phyloP scores from a whole-genome alignment of 2,797 vertebrate genomes.

The Tolypeutes matacus region DNA sequence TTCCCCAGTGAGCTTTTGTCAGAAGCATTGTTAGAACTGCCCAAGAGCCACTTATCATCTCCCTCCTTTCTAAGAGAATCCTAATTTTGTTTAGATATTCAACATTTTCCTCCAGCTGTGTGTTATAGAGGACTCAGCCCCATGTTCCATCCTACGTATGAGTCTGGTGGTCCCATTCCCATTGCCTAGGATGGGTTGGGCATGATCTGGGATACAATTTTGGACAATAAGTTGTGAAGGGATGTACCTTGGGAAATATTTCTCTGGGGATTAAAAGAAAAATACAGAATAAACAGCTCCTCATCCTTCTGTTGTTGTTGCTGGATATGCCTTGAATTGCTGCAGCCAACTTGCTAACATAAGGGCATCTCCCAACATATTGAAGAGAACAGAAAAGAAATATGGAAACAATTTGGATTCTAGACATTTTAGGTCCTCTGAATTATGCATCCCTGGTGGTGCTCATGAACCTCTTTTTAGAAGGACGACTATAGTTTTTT shows the following conservation, averaged over 20 bases:
- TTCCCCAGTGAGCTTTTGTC: neutral
- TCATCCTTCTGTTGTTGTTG: no score
- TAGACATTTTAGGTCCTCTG: neutral
- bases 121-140: neutral
- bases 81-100: neutral
- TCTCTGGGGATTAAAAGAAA: neutral
- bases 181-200: neutral
- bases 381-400: neutral
- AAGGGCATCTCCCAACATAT: neutral
- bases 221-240: neutral
- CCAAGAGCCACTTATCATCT: neutral
- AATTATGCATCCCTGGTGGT: neutral
- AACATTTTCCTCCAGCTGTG: neutral
- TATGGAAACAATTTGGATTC: neutral
- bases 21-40: neutral
- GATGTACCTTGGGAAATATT: neutral
- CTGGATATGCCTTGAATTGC: neutral
- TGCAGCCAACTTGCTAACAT: neutral
- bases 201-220: neutral
- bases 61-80: constrained; percentile 8
- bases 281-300: neutral
- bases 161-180: neutral
- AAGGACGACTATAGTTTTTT: neutral
- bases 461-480: neutral
- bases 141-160: neutral